Evolutionary conservation across 2,113 vertebrate genomes (phyloP), one percentile per base, ranked within the genome.

Genomic region (Eptesicus fuscus): DNA sequence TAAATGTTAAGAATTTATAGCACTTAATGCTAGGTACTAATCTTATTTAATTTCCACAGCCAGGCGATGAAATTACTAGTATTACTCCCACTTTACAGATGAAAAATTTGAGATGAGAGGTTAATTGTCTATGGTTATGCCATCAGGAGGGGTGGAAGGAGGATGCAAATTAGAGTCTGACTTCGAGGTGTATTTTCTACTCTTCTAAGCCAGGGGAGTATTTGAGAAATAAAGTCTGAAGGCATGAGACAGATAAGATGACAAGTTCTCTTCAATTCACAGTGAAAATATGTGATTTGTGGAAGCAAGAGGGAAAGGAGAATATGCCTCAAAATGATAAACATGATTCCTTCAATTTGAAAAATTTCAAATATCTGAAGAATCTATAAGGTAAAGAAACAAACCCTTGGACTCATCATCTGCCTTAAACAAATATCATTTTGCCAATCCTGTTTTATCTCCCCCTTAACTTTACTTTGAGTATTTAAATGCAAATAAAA

Each of bases 1-100:
- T 91, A 73, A 92, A 90, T 74, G 76, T 69, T 88, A 96, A 94
- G n/a, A 78, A 80, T 37, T 17, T 40, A 74, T 59, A 79, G 13
- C 20, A 80, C 16, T 94, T 70, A 59, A 59, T 42, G 2, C 9
- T 95, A 63, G 80, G 6, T 30, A 84, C 22, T 83, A 82, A 78
- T 69, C 40, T 79, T 10, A 78, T 83, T 71, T 51, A 80, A 93
- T 93, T 91, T 83, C 32, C 18, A 53, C 0, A 90, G 25, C 18
- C 11, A 79, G 23, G 18, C 4, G 22, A 37, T 56, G 9, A 90
- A n/a, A 74, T 59, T 87, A 8, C 18, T 56, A 56, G 53, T 56
- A 74, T 49, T 35, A 69, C 37, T 8, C 2, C 23, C 44, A 83
- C 23, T 69, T 79, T 47, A 82, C 12, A 91, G 49, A 61, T 44